Evolutionary conservation across 1,140 invertebrate genomes (phyloP).

Genomic region (Saccostrea echinata): DNA sequence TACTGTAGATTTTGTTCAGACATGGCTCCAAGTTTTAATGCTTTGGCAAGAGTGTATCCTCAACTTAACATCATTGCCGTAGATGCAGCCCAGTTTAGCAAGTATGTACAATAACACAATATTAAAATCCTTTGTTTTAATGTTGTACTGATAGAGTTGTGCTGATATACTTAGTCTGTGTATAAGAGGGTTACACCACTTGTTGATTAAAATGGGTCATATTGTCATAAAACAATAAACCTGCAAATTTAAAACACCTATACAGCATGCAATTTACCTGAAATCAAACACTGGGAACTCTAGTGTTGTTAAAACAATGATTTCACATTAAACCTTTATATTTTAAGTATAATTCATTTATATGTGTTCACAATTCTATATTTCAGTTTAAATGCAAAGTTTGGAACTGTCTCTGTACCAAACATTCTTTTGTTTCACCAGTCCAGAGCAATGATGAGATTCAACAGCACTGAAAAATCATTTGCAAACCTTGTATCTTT

Average conservation of each 20-base stretch:
- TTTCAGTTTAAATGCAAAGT: constrained; percentile 89
- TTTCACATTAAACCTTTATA: no score
- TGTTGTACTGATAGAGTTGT: no score
- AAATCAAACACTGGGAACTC: no score
- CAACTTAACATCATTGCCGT: constrained; percentile 93
- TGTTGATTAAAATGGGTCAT: no score
- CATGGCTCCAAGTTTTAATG: constrained; percentile 94
- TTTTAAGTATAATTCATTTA: no score
- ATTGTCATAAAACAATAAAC: no score
- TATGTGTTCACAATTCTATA: not conserved
- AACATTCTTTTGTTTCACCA: constrained; percentile 96
- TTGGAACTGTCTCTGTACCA: constrained; percentile 95
- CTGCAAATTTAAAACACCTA: no score
- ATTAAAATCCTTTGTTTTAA: no score
- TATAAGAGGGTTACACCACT: no score
- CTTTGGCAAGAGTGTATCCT: constrained; percentile 91
- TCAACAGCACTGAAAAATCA: constrained; percentile 91
- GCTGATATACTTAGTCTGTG: no score
- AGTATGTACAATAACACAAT: constrained; percentile 80
- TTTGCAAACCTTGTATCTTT: constrained; percentile 91
- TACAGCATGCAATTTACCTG: no score
- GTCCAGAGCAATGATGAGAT: constrained; percentile 91
- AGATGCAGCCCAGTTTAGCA: constrained; percentile 91
- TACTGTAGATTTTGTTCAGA: constrained; percentile 94
- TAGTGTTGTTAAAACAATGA: no score